phyloP scores from a whole-genome alignment of 2,797 vertebrate species.

The Myripristis jacobus region DNA sequence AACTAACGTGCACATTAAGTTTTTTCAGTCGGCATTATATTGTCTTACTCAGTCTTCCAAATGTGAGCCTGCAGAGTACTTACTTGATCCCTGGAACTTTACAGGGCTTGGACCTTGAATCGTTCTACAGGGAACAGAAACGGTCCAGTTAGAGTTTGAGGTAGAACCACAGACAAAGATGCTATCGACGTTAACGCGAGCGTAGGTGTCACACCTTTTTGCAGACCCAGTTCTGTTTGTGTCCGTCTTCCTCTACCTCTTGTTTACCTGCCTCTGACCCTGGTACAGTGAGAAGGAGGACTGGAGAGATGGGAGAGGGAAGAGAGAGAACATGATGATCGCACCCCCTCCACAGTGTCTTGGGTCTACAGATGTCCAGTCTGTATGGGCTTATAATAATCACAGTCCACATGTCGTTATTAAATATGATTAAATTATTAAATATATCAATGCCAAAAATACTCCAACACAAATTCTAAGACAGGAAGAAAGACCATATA shows the following conservation, averaged over 20 bases:
- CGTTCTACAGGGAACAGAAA: slow-evolving; percentile 77
- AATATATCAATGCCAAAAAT: neutral
- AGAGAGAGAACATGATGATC: slow-evolving; percentile 1
- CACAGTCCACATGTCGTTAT: slow-evolving; percentile 24
- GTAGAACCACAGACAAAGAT: neutral
- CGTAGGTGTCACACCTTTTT: slow-evolving; percentile 86
- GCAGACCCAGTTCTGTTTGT: slow-evolving; percentile 89
- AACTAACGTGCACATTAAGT: neutral
- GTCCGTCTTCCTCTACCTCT: slow-evolving; percentile 85
- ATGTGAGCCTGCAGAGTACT: slow-evolving; percentile 70
- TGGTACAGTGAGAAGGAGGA: slow-evolving; percentile 90
- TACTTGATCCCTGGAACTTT: slow-evolving; percentile 97
- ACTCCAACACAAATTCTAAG: neutral
- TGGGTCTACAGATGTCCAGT: slow-evolving; percentile 40
- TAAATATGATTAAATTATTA: neutral
- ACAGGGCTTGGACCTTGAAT: slow-evolving; percentile 89
- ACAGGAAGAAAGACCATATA: neutral
- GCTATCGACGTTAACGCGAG: neutral
- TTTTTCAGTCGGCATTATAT: neutral
- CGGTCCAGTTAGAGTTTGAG: neutral
- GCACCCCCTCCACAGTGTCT: slow-evolving; percentile 16
- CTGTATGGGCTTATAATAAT: slow-evolving; percentile 41
- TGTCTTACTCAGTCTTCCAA: neutral
- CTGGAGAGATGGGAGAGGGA: slow-evolving; percentile 73
- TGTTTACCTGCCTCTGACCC: slow-evolving; percentile 87